Conservation (phyloP, 1,140 invertebrate genomes). For the Zaprionus kolodkinae region DNA sequence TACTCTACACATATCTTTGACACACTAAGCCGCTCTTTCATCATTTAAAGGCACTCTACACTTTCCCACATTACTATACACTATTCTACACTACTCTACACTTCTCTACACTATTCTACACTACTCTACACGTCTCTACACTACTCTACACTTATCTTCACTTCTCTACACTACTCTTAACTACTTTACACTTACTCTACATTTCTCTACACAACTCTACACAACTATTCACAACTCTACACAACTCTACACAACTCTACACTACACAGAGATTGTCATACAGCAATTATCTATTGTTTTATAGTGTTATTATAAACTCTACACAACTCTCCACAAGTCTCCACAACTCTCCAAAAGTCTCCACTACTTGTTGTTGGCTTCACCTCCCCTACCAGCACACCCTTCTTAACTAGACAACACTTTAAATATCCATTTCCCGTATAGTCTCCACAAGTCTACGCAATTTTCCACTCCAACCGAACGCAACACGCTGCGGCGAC, state of each 20-base stretch:
- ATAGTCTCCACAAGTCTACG: neutral
- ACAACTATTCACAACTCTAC: neutral
- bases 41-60: neutral
- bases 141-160: neutral
- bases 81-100: neutral
- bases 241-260: neutral
- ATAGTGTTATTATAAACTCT: neutral
- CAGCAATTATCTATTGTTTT: neutral
- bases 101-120: too few species aligned
- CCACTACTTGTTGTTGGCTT: neutral
- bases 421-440: neutral
- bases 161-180: neutral
- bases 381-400: neutral
- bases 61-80: neutral
- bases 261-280: neutral
- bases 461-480: neutral
- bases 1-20: neutral
- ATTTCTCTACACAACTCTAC: neutral
- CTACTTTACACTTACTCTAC: neutral
- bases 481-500: neutral
- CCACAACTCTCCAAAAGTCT: neutral
- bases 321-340: neutral
- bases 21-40: neutral
- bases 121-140: neutral
- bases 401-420: neutral